Base-by-base conservation (phyloP, 2,113 vertebrate genomes). In the Aleadryas rufinucha region DNA sequence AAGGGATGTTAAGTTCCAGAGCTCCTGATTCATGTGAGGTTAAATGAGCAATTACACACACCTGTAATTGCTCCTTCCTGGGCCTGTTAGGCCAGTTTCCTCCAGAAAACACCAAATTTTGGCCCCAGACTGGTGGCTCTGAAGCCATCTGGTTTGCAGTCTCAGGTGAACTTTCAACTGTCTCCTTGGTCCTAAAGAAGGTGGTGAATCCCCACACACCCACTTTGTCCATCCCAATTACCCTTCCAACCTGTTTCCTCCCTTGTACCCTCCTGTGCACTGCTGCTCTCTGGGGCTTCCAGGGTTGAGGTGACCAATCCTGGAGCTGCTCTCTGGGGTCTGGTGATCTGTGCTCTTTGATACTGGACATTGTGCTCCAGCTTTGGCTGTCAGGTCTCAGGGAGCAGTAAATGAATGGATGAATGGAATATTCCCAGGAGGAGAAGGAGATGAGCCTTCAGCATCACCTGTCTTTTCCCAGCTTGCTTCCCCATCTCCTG, bases 211-310 rank as follows among this genome's bases (percentile, higher is more conserved):
- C 49, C n/a, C 47, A 9, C 33, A 47, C 24, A n/a, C n/a, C 16
- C 54, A 9, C 21, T 33, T 7, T 75, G 39, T 56, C 52, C 59
- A 50, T 13, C 59, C 50, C 57, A 71, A 13, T 26, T 7, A 17
- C 20, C 33, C 18, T 20, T 22, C 61, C 37, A 47, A 2, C 7
- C 42, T 28, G 16, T 21, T 66, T n/a, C n/a, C 13, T 59, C 11
- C 45, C 54, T 39, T 11, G 5, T 23, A 41, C 22, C 42, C 45
- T 20, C 24, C 76, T 50, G 42, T 63, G 52, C 13, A 0, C 10
- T 28, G 19, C 49, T 35, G 59, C 22, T 59, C 39, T 42, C 56
- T 0, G 0, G 11, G n/a, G 35, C n/a, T 47, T 18, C 42, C 69
- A 41, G 42, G n/a, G 27, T 0, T 52, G 60, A 70, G 69, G n/a